A percentile compares a stretch with the other conserved stretches of the same genome.
Evolutionary conservation across 1,140 invertebrate species (phyloP).

Genomic region (Oppia nitens): DNA sequence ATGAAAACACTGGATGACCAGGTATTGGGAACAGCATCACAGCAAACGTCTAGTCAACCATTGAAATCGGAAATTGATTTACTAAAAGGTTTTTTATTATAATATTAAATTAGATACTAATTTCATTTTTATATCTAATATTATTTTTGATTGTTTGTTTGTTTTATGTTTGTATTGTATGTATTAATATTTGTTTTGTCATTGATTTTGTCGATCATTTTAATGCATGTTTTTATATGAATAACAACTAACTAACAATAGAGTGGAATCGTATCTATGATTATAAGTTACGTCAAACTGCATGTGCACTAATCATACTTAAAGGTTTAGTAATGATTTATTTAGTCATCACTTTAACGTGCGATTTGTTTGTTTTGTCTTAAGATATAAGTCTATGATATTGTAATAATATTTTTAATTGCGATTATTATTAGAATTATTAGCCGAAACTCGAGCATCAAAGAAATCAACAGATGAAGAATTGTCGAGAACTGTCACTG

Average conservation of each 20-base stretch:
- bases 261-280: neutral
- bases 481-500: neutral
- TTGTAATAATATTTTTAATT: neutral
- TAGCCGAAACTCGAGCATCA: neutral
- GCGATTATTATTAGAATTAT: neutral
- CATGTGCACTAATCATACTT: neutral
- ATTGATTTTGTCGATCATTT: neutral
- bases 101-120: neutral
- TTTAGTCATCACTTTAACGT: neutral
- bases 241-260: neutral
- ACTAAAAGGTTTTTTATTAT: neutral
- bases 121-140: no score
- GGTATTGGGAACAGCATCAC: no score
- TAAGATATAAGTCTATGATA: neutral
- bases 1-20: no score
- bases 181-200: no score
- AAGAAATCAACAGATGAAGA: neutral
- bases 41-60: neutral
- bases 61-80: neutral
- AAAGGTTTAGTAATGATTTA: neutral
- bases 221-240: neutral
- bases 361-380: neutral
- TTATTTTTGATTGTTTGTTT: no score
- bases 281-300: neutral
- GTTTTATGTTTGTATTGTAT: no score